Evolutionary conservation across 2,888 invertebrate genomes (phyloP).

Genomic region (Acanthosepion lycidas): DNA sequence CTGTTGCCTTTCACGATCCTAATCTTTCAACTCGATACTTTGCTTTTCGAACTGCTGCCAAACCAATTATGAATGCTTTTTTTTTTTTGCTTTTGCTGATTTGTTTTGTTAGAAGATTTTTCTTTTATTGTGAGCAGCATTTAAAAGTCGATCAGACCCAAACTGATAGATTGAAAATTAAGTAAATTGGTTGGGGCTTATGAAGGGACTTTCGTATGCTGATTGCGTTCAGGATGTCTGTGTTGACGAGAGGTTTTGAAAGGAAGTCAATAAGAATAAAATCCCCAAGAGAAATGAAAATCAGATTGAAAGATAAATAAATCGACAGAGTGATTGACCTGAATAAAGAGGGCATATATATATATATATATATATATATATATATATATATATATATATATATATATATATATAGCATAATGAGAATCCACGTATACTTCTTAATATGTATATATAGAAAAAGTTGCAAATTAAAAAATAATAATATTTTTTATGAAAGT

Average conservation of each 20-base stretch:
- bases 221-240: background rate
- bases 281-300: background rate
- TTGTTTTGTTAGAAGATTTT: background rate
- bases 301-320: conserved; percentile 36
- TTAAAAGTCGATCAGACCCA: background rate
- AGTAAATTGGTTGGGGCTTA: background rate
- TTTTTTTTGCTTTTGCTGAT: too few relatives aligned
- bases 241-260: background rate
- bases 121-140: background rate
- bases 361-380: too few relatives aligned
- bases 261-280: background rate
- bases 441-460: too few relatives aligned
- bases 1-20: background rate
- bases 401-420: too few relatives aligned
- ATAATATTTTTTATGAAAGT: too few relatives aligned
- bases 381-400: background rate
- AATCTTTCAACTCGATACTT: background rate
- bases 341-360: background rate
- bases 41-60: too few relatives aligned
- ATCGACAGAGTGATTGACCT: too few relatives aligned
- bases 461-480: too few relatives aligned
- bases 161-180: background rate
- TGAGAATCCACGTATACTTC: too few relatives aligned
- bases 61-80: too few relatives aligned
- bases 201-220: background rate